Base-by-base conservation (phyloP, 1,140 invertebrate species). In the Fopius arisanus region DNA sequence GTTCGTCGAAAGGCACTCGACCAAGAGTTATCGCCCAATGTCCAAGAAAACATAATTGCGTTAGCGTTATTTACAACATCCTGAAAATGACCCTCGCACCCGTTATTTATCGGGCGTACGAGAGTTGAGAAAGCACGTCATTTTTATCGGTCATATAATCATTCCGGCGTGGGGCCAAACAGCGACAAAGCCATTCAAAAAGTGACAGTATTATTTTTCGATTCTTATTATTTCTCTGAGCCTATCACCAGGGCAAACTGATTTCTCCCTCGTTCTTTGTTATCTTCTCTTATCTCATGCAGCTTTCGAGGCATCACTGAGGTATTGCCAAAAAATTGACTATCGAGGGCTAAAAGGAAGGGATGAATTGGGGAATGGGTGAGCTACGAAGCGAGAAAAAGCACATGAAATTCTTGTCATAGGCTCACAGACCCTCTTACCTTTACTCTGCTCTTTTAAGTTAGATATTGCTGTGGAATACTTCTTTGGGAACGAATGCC, bases 131-230 rank as follows among this genome's bases (percentile, higher is more conserved):
- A 31, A 78, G 78, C 67, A 73, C 71, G 78, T 67, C 79, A 81
- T 81, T 82, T 82, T 82, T 81, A 82, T 82, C 79, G 78, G 23
- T 70, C 77, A 70, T 78, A 80, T 78, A 81, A 80, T 80, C 78
- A 75, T 67, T 43, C 62, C 72, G 74, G 75, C 70, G 65, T 71
- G 67, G 67, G 63, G 74, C 75, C 76, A 72, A 67, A n/a, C 67
- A 14, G 63, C 72, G 62, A 73, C 54, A 23, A 37, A 26, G 37
- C 33, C 65, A 67, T 21, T 19, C 28, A 54, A 16, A 54, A 51
- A 67, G 40, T 41, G 21, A 51, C 23, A 10, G 67, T 69, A 51
- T 66, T 66, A 66, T 66, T 62, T 48, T 48, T 48, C 6, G 6
- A 10, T 48, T 48, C 9, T 9, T 48, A 48, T 9, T 48, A 48